Evolutionary conservation across 2,888 invertebrate species (phyloP), one percentile per base, ranked within the genome.

Genomic region (Cheilosia pagana): DNA sequence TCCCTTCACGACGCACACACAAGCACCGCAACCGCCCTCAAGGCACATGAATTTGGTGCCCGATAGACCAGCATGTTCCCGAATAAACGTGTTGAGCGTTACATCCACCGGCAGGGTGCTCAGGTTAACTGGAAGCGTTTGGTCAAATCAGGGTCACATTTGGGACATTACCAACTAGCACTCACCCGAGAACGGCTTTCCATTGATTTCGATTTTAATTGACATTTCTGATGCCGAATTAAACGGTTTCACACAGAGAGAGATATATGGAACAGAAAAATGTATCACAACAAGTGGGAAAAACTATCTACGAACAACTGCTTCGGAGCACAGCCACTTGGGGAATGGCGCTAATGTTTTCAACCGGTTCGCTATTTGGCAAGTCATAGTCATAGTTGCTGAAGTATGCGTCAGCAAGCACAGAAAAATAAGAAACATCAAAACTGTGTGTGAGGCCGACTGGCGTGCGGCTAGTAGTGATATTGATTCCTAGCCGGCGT

Each of bases 21-120:
- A 95, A 8, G 93, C 93, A 0, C 95, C 95, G 87, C 95, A 95
- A 6, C 95, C 95, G 31, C 95, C 95, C 89, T 95, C 95, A 45
- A 93, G 92, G 87, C 95, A 95, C 94, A 95, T 95, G 57, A 92
- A 92, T 88, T 95, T 95, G 0, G 95, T 95, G 19, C 94, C 95
- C 45, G 93, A 93, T 0, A 95, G 90, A 14, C 93, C 92, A 2
- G 93, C 93, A 89, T 93, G 90, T 12, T 94, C 92, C 8, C 95
- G 92, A 70, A 95, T 93, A 86, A 94, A 95, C 0, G 93, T 92
- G 86, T 95, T 95, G 14, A 95, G 90, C 0, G 93, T 92, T 5
- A 93, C 94, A 75, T 92, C 90, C 2, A 88, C 87, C 12, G 92
- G 90, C 89, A 91, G 0, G 90, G 88, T 72, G 90, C 92, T 76